phyloP scores from a whole-genome alignment of 1,140 invertebrate genomes.

The Triops longicaudatus region DNA sequence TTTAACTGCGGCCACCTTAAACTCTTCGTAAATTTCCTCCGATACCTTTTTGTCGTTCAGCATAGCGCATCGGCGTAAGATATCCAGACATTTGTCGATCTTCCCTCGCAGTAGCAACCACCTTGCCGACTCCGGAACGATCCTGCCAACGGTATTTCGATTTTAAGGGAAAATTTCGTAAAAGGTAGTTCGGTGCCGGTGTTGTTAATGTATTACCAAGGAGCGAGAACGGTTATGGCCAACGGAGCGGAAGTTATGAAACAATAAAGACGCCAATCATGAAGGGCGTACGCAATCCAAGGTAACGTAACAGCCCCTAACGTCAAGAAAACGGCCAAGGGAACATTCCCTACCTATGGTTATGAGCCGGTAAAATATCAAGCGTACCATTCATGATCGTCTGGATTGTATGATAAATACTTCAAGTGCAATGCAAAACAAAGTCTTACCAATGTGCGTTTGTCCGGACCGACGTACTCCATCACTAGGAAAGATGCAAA shows the following conservation, averaged over 20 bases:
- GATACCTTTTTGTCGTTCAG: conserved; percentile 66
- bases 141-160: neutral
- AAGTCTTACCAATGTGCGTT: conserved; percentile 80
- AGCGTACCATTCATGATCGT: neutral
- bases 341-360: conserved; percentile 27
- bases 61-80: conserved; percentile 66
- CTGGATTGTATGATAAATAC: neutral
- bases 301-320: conserved; percentile 64
- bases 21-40: conserved; percentile 59
- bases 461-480: conserved; percentile 79
- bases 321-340: conserved; percentile 79
- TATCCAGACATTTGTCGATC: conserved; percentile 62
- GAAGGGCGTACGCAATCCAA: conserved; percentile 67
- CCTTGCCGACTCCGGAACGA: conserved; percentile 35
- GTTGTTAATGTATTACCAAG: conserved; percentile 41
- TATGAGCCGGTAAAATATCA: neutral
- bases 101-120: conserved; percentile 75
- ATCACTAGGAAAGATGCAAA: conserved; percentile 51
- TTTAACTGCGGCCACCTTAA: conserved; percentile 42
- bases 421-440: conserved; percentile 32
- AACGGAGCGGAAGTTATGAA: conserved; percentile 66
- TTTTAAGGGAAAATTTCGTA: conserved; percentile 6
- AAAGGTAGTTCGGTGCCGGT: neutral
- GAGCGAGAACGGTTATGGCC: conserved; percentile 55
- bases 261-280: conserved; percentile 64